A percentile compares a stretch with the other conserved stretches of the same genome.
Conservation (phyloP, 2,113 vertebrate species). For the Amphiprion percula region DNA sequence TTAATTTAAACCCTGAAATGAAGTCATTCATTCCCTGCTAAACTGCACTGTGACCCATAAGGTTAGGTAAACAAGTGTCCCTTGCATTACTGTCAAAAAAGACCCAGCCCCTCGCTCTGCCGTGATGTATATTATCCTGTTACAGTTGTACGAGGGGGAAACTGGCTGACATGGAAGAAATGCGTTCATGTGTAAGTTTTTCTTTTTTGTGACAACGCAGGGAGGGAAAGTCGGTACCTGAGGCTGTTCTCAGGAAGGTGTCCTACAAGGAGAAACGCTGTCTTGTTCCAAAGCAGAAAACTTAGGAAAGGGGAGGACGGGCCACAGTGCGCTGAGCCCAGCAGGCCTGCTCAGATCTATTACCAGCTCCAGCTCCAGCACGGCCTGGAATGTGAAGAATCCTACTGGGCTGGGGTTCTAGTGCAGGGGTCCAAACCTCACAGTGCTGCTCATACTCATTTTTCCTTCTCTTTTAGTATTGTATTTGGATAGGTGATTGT, state of each 20-base stretch:
- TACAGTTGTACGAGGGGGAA: constrained; percentile 61
- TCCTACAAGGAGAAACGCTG: constrained; percentile 64
- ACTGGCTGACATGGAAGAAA: constrained; percentile 37
- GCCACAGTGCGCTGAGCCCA: constrained; percentile 73
- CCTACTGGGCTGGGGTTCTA: constrained; percentile 76
- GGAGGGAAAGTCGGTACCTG: constrained; percentile 69
- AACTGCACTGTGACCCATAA: constrained; percentile 78
- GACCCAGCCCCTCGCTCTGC: constrained; percentile 73
- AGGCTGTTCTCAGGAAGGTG: constrained; percentile 76
- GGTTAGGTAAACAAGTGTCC: constrained; percentile 83
- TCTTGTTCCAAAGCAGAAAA: constrained; percentile 61
- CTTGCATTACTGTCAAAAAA: constrained; percentile 80
- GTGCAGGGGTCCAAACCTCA: constrained; percentile 80
- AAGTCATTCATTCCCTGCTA: constrained; percentile 83
- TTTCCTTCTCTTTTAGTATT: constrained; percentile 55
- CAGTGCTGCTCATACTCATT: constrained; percentile 66
- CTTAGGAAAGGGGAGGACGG: constrained; percentile 54
- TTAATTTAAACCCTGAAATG: constrained; percentile 84
- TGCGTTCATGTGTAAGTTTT: constrained; percentile 34
- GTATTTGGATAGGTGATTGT: constrained; percentile 65
- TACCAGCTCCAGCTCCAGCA: constrained; percentile 78
- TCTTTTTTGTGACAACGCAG: constrained; percentile 35
- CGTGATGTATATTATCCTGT: constrained; percentile 73
- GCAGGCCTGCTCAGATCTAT: constrained; percentile 81
- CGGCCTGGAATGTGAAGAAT: constrained; percentile 84